Evolutionary conservation across 2,113 vertebrate species (phyloP).

Genomic region (Urocynchramus pylzowi): DNA sequence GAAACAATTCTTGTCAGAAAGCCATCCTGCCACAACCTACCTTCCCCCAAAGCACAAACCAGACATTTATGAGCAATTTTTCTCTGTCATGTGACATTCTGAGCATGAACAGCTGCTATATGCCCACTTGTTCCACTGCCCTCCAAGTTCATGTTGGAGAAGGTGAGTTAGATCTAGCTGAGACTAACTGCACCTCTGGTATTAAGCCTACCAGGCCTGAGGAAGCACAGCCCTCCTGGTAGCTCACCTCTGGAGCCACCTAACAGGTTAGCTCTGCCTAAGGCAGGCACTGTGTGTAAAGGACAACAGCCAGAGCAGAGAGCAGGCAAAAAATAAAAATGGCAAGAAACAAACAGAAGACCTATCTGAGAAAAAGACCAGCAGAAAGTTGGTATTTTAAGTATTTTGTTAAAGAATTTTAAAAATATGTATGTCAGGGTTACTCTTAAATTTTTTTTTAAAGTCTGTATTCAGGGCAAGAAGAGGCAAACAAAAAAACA

Average conservation of each 20-base stretch:
- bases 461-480: background rate
- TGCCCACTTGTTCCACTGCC: background rate
- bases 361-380: background rate
- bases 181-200: background rate
- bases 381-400: background rate
- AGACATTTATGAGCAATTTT: background rate
- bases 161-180: accelerated
- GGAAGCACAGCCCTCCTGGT: background rate
- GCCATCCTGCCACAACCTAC: background rate
- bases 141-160: background rate
- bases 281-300: background rate
- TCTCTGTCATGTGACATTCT: too few species aligned
- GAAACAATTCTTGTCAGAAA: background rate
- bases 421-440: background rate
- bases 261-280: background rate
- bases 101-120: background rate
- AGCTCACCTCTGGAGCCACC: background rate
- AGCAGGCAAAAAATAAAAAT: background rate
- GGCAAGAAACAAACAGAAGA: background rate
- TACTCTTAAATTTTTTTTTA: background rate
- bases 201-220: background rate
- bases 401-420: background rate
- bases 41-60: background rate
- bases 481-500: background rate
- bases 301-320: background rate